phyloP scores from a whole-genome alignment of 1,140 invertebrate genomes.

The Drosophila ironensis region DNA sequence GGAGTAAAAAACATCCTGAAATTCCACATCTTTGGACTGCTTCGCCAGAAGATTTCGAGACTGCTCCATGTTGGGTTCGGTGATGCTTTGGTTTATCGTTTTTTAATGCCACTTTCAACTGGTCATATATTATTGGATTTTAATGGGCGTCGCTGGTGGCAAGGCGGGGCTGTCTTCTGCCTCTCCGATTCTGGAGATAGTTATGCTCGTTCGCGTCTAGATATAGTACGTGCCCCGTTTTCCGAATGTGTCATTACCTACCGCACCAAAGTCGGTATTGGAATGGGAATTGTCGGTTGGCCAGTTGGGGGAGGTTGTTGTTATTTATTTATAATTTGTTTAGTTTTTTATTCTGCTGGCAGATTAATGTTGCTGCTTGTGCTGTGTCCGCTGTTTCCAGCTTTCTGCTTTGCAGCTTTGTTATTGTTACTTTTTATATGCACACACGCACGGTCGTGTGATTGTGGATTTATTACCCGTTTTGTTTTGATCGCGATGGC shows the following conservation, averaged over 20 bases:
- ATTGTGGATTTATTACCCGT: slow-evolving; percentile 33
- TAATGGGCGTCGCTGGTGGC: slow-evolving; percentile 14
- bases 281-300: slow-evolving; percentile 18
- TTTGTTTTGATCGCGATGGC: slow-evolving; percentile 35
- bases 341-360: slow-evolving; percentile 7
- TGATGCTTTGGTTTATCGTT: slow-evolving; percentile 29
- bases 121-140: slow-evolving; percentile 18
- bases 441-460: slow-evolving; percentile 35
- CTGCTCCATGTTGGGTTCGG: slow-evolving; percentile 54
- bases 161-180: slow-evolving; percentile 4
- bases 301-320: slow-evolving; percentile 1
- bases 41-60: slow-evolving; percentile 55
- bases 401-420: background rate
- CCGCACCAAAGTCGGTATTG: slow-evolving; percentile 37
- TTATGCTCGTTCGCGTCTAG: slow-evolving; percentile 16
- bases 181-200: slow-evolving; percentile 11
- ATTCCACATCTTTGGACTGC: slow-evolving; percentile 78
- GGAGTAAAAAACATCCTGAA: slow-evolving; percentile 78
- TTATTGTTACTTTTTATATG: slow-evolving; percentile 36
- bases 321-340: slow-evolving; percentile 20
- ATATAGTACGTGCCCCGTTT: slow-evolving; percentile 58
- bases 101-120: slow-evolving; percentile 40
- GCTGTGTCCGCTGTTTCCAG: slow-evolving; percentile 1
- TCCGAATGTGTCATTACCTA: slow-evolving; percentile 64
- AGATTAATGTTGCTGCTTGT: slow-evolving; percentile 10